A percentile compares a stretch with the other conserved stretches of the same genome.
Evolutionary conservation across 2,888 invertebrate species (phyloP).

Genomic region (Acrobasis repandana): DNA sequence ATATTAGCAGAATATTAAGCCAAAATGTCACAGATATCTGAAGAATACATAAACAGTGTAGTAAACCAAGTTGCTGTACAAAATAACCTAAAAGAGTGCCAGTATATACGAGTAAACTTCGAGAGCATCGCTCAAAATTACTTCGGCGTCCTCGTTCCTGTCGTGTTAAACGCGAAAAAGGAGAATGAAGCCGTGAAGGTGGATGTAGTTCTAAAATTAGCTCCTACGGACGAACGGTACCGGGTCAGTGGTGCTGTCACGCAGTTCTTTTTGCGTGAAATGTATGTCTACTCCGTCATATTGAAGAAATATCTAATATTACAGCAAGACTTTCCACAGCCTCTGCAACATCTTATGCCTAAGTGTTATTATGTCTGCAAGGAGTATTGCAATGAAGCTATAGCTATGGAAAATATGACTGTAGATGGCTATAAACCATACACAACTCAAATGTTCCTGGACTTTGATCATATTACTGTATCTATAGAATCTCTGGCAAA

Average conservation of each 20-base stretch:
- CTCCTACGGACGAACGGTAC: slow-evolving; percentile 66
- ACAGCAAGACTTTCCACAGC: slow-evolving; percentile 37
- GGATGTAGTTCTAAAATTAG: slow-evolving; percentile 63
- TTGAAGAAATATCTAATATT: slow-evolving; percentile 50
- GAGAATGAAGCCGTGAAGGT: slow-evolving; percentile 37
- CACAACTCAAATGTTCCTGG: slow-evolving; percentile 50
- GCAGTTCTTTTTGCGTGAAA: slow-evolving; percentile 62
- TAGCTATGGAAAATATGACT: slow-evolving; percentile 67
- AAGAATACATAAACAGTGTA: slow-evolving; percentile 40
- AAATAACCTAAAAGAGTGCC: slow-evolving; percentile 42
- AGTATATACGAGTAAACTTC: slow-evolving; percentile 46
- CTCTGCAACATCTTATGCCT: slow-evolving; percentile 49
- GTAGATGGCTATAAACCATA: slow-evolving; percentile 54
- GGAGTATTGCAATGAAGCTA: slow-evolving; percentile 61
- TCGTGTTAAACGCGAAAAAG: slow-evolving; percentile 47
- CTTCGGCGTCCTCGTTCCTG: slow-evolving; percentile 66
- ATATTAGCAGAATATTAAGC: neutral
- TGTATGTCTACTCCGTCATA: slow-evolving; percentile 60
- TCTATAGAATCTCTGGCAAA: slow-evolving; percentile 59
- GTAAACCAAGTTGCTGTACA: slow-evolving; percentile 36
- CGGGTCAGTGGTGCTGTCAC: slow-evolving; percentile 70
- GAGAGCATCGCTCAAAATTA: slow-evolving; percentile 67
- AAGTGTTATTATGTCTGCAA: slow-evolving; percentile 55
- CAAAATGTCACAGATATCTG: slow-evolving; percentile 38
- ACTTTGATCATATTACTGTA: slow-evolving; percentile 55